Evolutionary conservation across 1,140 invertebrate genomes (phyloP), one percentile per base, ranked within the genome.

Genomic region (Hesperophylax magnus): DNA sequence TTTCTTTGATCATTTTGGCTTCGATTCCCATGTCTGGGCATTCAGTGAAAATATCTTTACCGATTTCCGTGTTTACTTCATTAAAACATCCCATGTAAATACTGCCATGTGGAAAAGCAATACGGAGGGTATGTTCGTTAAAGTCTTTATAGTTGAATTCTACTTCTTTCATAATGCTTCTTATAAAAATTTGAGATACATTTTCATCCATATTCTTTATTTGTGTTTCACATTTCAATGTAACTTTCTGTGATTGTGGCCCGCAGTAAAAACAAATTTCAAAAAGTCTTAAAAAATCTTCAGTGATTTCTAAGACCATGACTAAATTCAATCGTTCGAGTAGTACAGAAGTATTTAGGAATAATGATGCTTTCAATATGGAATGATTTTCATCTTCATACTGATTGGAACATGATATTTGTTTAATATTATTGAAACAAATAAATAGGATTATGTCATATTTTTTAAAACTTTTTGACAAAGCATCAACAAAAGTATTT

Each of bases 201-300:
- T 20, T 56, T 22, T 34, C 14, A 24, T 14, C 11, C 1, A 67
- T 47, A 60, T 69, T 17, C 15, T 69, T 31, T 8, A 71, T 18
- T 0, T 34, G 14, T 17, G 24, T 34, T 27, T 78, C 39, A 47
- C 24, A 24, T 31, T 20, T 53, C 22, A 67, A 27, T 8, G 58
- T 61, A 8, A 82, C 18, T 65, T 82, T 76, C 52, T 61, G 31
- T 7, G 77, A 79, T n/a, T 71, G 20, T 53, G 20, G 18, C 14
- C 81, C 81, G 58, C 81, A 82, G 47, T 60, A 82, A 69, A 47
- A 79, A 69, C 81, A 82, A 52, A 82, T 77, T 24, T 82, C 81
- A 53, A 72, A 76, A 2, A 82, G 60, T 15, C 31, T 61, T 52
- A 79, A 39, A 20, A 54, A n/a, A 6, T 53, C 15, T 20, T 77